These are phyloP conservation scores for Porites cylindrica DNA, from an alignment of 92 coral and sea anemone species.

Conservation along the genomic window DNA sequence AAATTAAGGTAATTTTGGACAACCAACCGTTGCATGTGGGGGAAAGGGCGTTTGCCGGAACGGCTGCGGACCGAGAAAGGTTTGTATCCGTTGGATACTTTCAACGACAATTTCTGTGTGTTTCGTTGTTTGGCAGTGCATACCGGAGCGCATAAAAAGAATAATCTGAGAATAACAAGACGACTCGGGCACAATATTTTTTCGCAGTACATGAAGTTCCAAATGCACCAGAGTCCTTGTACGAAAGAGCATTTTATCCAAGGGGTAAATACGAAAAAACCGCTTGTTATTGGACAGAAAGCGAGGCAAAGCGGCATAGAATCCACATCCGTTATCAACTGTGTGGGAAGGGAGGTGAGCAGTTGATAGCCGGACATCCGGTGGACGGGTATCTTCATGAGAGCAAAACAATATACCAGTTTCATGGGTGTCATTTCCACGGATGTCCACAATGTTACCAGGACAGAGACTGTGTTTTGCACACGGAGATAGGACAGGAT, in stretches of 20 bases:
- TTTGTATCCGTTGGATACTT: too few relatives aligned
- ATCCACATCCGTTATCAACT: background rate
- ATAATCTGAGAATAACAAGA: too few relatives aligned
- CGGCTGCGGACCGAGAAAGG: background rate
- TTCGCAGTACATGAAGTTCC: background rate
- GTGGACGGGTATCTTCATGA: background rate
- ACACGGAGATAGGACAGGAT: background rate
- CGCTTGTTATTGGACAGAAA: background rate
- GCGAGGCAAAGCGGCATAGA: background rate
- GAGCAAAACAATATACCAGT: background rate
- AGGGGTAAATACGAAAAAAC: background rate
- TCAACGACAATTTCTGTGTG: too few relatives aligned
- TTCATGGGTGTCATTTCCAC: background rate
- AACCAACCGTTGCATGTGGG: too few relatives aligned
- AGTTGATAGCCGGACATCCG: background rate
- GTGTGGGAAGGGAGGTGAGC: background rate
- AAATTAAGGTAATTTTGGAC: too few relatives aligned
- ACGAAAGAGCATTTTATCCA: background rate
- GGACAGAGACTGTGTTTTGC: background rate
- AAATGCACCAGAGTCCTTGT: too few relatives aligned
- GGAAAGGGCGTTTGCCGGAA: background rate
- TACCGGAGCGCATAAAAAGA: too few relatives aligned
- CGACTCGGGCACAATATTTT: too few relatives aligned
- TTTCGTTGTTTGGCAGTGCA: too few relatives aligned
- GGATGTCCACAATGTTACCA: background rate